Percentiles rank a stretch among this genome's conserved stretches.
These are phyloP conservation scores for Aricia artaxerxes DNA, from an alignment of 2,888 invertebrate species.

Conservation along the genomic window DNA sequence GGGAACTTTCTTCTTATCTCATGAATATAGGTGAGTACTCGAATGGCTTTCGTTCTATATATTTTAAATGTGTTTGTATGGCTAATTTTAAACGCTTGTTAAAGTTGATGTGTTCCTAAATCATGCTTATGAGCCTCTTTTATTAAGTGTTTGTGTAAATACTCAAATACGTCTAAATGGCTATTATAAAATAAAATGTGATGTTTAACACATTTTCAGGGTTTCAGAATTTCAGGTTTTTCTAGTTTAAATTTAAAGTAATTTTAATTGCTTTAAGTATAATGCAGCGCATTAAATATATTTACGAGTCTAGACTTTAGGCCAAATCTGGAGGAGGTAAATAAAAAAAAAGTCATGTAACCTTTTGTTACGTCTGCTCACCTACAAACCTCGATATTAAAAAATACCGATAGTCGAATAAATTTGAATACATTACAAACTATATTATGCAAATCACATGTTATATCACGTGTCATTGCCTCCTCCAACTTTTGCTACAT, in stretches of 20 bases:
- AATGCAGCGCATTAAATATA: neutral
- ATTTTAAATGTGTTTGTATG: slow-evolving; percentile 21
- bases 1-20: slow-evolving; percentile 96
- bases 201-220: too few relatives aligned
- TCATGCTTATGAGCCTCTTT: neutral
- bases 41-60: neutral
- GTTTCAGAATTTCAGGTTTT: too few relatives aligned
- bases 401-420: neutral
- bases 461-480: neutral
- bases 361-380: slow-evolving; percentile 5
- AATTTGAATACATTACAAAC: neutral
- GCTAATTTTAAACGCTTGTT: neutral
- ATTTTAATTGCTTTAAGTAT: neutral
- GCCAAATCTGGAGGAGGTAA: neutral
- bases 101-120: neutral
- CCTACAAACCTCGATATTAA: neutral
- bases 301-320: neutral
- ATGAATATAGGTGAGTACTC: slow-evolving; percentile 85
- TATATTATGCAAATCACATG: neutral
- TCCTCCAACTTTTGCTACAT: neutral
- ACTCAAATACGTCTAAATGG: neutral
- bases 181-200: too few relatives aligned
- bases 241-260: too few relatives aligned
- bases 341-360: neutral
- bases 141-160: neutral